These are phyloP conservation scores for Dipodomys spectabilis DNA, from an alignment of 2,113 vertebrate genomes.

Conservation along the genomic window DNA sequence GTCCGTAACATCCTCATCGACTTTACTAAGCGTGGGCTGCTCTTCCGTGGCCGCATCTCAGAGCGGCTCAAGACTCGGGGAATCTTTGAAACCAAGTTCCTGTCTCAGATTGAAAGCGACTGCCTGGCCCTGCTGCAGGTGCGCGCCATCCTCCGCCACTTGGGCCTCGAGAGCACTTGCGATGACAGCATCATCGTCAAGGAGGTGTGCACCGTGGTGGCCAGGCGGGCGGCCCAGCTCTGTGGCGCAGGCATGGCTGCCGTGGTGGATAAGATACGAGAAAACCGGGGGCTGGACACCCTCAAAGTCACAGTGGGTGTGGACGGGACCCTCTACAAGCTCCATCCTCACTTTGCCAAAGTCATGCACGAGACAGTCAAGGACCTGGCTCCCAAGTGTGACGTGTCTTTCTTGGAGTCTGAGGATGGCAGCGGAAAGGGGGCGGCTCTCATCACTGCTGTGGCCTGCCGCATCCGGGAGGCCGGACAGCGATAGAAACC, in stretches of 20 bases:
- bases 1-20: slow-evolving; percentile 96
- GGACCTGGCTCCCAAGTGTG: slow-evolving; percentile 93
- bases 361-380: slow-evolving; percentile 92
- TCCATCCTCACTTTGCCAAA: slow-evolving; percentile 96
- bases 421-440: slow-evolving; percentile 98
- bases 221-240: slow-evolving; percentile 93
- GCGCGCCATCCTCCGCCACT: slow-evolving; percentile 94
- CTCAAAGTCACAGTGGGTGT: slow-evolving; percentile 95
- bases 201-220: slow-evolving; percentile 95
- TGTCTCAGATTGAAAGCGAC: slow-evolving; percentile 98
- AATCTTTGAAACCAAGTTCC: slow-evolving; percentile 98
- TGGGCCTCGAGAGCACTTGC: slow-evolving; percentile 95
- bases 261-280: slow-evolving; percentile 95
- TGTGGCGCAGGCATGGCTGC: slow-evolving; percentile 95
- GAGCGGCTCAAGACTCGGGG: slow-evolving; percentile 95
- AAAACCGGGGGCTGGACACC: slow-evolving; percentile 92
- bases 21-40: slow-evolving; percentile 93
- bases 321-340: slow-evolving; percentile 97
- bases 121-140: slow-evolving; percentile 96
- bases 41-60: slow-evolving; percentile 95
- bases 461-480: slow-evolving; percentile 93
- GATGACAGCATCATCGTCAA: slow-evolving; percentile 98
- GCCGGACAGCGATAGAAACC: slow-evolving; percentile 85
- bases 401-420: slow-evolving; percentile 94
- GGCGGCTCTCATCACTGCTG: slow-evolving; percentile 96